Percentiles rank a stretch among this genome's conserved stretches.
phyloP scores from a whole-genome alignment of 2,113 vertebrate genomes.

The Pristiophorus japonicus region DNA sequence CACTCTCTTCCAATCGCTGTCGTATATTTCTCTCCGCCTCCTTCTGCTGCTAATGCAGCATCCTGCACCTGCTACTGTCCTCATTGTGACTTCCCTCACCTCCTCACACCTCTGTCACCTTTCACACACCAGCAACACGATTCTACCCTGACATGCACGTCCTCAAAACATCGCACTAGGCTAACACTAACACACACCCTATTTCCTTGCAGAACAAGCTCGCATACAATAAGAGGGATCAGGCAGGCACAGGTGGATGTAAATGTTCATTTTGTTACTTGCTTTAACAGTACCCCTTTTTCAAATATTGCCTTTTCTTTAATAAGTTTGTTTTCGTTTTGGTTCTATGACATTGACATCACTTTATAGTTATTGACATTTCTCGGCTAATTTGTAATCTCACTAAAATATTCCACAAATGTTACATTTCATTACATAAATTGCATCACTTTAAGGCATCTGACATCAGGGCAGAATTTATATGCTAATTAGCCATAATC shows the following conservation, averaged over 20 bases:
- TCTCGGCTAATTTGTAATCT: not conserved
- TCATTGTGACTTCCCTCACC: not conserved
- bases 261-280: not conserved
- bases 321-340: not conserved
- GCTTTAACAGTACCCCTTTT: not conserved
- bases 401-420: not conserved
- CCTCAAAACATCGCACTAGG: not conserved
- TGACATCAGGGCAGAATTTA: constrained; percentile 3
- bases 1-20: not conserved
- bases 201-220: not conserved
- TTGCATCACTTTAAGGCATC: not conserved
- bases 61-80: not conserved
- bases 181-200: not conserved
- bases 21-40: not conserved
- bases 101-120: not conserved
- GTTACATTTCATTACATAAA: constrained; percentile 5
- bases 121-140: not conserved
- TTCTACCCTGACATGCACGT: not conserved
- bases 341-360: not conserved
- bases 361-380: not conserved
- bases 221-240: not conserved
- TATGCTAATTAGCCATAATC: constrained; percentile 26
- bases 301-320: not conserved
- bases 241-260: not conserved
- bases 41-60: not conserved